These are phyloP conservation scores for Ditula angustiorana DNA, from an alignment of 2,888 invertebrate species.

Conservation along the genomic window DNA sequence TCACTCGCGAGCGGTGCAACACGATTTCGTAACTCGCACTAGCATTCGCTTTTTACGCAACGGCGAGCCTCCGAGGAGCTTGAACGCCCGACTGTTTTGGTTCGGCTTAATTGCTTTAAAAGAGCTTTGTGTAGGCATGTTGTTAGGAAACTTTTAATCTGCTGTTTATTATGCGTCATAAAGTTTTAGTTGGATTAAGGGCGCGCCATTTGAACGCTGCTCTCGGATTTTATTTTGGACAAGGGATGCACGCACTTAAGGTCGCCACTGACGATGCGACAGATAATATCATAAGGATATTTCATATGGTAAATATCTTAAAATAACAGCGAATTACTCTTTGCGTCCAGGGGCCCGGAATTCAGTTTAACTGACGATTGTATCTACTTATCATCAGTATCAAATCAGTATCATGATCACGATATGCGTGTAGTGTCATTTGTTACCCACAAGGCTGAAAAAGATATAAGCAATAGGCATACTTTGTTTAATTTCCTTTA, in stretches of 20 bases:
- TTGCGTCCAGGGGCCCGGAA: too few relatives aligned
- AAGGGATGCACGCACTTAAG: too few relatives aligned
- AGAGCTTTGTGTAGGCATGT: conserved; percentile 37
- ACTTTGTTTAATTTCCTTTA: neutral
- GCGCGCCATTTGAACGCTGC: neutral
- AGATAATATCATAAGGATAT: too few relatives aligned
- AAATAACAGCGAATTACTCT: too few relatives aligned
- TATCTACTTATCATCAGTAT: too few relatives aligned
- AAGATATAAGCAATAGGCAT: too few relatives aligned
- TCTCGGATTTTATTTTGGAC: neutral
- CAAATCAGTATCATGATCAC: too few relatives aligned
- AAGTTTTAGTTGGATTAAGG: conserved; percentile 32
- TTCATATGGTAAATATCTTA: too few relatives aligned
- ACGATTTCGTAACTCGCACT: conserved; percentile 54
- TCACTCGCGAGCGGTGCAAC: conserved; percentile 38
- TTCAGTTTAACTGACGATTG: too few relatives aligned
- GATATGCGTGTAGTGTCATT: too few relatives aligned
- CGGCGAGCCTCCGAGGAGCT: conserved; percentile 40
- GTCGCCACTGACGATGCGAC: too few relatives aligned
- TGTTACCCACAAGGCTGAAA: too few relatives aligned
- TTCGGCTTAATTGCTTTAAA: conserved; percentile 48
- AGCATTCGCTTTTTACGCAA: conserved; percentile 62
- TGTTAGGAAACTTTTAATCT: conserved; percentile 46
- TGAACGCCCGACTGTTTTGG: conserved; percentile 47
- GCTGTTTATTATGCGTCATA: conserved; percentile 36